Evolutionary conservation across 2,888 invertebrate species (phyloP), one percentile per base, ranked within the genome.

Genomic region (Philereme transversata): DNA sequence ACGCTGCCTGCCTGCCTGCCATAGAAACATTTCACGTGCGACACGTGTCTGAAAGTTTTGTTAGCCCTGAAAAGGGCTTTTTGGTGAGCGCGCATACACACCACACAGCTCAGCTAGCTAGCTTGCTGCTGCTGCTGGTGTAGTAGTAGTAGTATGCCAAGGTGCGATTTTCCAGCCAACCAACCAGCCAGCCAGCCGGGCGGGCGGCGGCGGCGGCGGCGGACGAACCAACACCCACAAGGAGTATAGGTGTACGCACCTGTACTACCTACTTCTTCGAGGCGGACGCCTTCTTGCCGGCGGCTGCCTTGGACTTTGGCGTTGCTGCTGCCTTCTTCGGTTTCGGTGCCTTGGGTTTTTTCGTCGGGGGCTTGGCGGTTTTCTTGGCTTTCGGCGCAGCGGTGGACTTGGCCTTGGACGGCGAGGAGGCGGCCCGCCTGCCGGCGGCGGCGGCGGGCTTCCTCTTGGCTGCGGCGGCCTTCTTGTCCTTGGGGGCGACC

Each of bases 291-390:
- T 77, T 85, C 70, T 83, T 84, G 7, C 86, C 51, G 45, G 55
- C 62, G 45, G 51, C 46, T 2, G 57, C 57, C 49, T 56, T 56
- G 11, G 57, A 59, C 44, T 50, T 61, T 33, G 57, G 57, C 5
- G 61, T 57, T 51, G 59, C 59, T 48, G 62, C 48, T 11, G 62
- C 59, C 82, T 57, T 84, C 87, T 6, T 57, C 35, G 57, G 57
- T 51, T 46, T 55, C 8, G 87, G 84, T 4, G 86, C 78, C 63
- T 82, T 88, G 0, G 86, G 82, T 52, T 85, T 87, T 62, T 83
- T 57, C 65, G 82, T 76, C 2, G 84, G 77, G 41, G 87, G 86
- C 38, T 81, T 83, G 34, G 58, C 62, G 33, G 57, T 57, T 53
- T 62, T 62, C 45, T 62, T 81, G 35, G 81, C 83, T 41, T 83